A percentile compares a stretch with the other conserved stretches of the same genome.
Conservation (phyloP, 2,113 vertebrate genomes). For the Aix galericulata region DNA sequence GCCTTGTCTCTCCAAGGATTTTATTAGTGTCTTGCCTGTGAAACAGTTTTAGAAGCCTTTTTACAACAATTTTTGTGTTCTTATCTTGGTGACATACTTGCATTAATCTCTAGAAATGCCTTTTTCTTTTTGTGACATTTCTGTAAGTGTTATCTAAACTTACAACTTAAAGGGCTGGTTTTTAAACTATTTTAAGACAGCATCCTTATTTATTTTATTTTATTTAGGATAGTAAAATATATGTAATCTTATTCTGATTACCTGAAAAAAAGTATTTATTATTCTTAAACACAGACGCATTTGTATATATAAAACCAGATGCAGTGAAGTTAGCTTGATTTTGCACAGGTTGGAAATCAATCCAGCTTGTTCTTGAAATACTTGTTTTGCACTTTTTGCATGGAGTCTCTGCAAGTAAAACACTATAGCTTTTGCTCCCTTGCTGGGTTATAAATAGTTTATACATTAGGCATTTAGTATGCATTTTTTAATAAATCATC, state of each 20-base stretch:
- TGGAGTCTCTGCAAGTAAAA: not conserved
- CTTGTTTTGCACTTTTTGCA: constrained; percentile 10
- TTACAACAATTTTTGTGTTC: constrained; percentile 13
- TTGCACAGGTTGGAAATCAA: not conserved
- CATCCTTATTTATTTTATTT: not conserved
- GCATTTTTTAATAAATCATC: constrained; percentile 25
- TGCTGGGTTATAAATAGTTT: constrained; percentile 40
- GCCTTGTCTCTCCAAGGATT: constrained; percentile 47
- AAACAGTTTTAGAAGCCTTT: constrained; percentile 11
- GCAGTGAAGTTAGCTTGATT: not conserved
- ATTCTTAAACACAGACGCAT: constrained; percentile 7
- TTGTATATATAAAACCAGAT: not conserved
- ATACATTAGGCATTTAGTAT: constrained; percentile 30
- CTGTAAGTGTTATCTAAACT: not conserved
- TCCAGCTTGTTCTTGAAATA: not conserved
- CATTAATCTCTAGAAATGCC: constrained; percentile 24
- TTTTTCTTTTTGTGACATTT: not conserved
- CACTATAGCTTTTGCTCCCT: not conserved
- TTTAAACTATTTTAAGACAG: not conserved
- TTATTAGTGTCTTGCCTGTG: constrained; percentile 41
- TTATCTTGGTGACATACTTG: not conserved
- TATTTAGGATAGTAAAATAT: not conserved
- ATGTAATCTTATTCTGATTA: not conserved
- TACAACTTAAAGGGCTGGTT: not conserved
- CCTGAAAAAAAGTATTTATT: not conserved